Conservation (phyloP, 1,140 invertebrate genomes). For the Habropoda laboriosa region DNA sequence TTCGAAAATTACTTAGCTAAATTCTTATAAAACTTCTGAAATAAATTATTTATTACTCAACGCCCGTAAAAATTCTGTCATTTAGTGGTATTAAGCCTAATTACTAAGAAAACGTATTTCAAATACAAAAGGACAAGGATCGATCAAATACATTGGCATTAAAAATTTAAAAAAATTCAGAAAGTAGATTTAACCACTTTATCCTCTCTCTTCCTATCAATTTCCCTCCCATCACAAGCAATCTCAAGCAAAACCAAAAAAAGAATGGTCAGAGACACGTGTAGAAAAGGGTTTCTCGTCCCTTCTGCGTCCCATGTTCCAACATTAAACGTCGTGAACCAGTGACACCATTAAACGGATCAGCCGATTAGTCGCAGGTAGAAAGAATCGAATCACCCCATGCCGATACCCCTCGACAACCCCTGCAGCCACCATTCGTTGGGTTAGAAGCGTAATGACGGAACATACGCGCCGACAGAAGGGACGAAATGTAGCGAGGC, state of each 20-base stretch:
- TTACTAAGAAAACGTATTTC: too few relatives aligned
- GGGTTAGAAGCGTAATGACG: constrained; percentile 56
- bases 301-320: too few relatives aligned
- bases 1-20: too few relatives aligned
- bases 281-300: too few relatives aligned
- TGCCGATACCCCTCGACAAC: not conserved
- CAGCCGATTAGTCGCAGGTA: constrained; percentile 47
- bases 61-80: too few relatives aligned
- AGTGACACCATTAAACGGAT: constrained; percentile 42
- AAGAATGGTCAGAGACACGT: not conserved
- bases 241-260: not conserved
- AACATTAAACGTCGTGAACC: not conserved
- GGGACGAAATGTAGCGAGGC: constrained; percentile 80
- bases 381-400: constrained; percentile 25
- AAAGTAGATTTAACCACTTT: too few relatives aligned
- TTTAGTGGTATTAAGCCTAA: too few relatives aligned
- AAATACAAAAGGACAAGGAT: too few relatives aligned
- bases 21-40: too few relatives aligned
- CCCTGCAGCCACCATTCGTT: not conserved
- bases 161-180: too few relatives aligned
- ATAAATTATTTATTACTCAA: too few relatives aligned
- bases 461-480: constrained; percentile 79
- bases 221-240: not conserved
- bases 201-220: not conserved
- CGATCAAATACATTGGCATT: too few relatives aligned